Conservation (phyloP, 2,888 invertebrate species). For the Hartigia nigra region DNA sequence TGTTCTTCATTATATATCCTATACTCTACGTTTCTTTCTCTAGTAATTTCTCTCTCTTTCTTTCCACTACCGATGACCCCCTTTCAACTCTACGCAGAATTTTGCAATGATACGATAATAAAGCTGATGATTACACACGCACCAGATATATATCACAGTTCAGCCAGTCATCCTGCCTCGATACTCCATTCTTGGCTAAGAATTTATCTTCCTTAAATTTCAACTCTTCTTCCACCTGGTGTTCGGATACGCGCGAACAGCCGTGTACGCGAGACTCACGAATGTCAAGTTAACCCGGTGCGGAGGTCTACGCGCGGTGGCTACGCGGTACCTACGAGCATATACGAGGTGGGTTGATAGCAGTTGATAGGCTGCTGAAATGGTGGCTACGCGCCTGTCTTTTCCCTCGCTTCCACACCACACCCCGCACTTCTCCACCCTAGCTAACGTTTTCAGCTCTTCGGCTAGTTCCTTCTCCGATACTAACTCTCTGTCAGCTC, state of each 20-base stretch:
- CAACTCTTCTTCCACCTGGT: neutral
- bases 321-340: neutral
- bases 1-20: constrained; percentile 32
- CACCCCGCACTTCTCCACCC: constrained; percentile 10
- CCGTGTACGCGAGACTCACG: constrained; percentile 12
- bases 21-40: constrained; percentile 17
- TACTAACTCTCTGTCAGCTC: neutral
- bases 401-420: constrained; percentile 6
- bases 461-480: neutral
- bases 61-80: neutral
- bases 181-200: neutral
- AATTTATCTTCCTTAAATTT: neutral
- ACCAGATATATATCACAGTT: neutral
- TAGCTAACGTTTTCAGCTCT: neutral
- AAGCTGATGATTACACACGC: neutral
- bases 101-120: neutral
- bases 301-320: constrained; percentile 1
- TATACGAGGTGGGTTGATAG: neutral
- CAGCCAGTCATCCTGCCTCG: neutral
- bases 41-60: neutral
- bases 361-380: neutral
- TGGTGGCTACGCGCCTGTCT: constrained; percentile 19
- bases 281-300: constrained; percentile 24
- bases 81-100: too few species aligned
- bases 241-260: constrained; percentile 9